Evolutionary conservation across 2,797 vertebrate genomes (phyloP).

Genomic region (Carcharodon carcharias): DNA sequence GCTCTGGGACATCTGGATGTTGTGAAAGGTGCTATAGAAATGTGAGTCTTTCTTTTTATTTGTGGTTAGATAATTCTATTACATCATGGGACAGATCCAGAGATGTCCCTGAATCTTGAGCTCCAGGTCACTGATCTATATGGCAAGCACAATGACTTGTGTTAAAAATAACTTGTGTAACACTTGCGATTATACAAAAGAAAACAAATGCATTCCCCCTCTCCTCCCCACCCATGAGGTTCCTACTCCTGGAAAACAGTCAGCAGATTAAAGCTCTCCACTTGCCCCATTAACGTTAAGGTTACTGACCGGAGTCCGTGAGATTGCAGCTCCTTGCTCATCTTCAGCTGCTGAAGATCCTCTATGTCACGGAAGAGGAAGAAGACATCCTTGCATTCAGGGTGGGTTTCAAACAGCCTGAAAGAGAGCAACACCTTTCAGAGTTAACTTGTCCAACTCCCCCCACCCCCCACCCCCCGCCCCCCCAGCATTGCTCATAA

Average conservation of each 20-base stretch:
- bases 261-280: background rate
- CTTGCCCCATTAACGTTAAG: too few relatives aligned
- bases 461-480: too few relatives aligned
- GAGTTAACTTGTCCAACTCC: background rate
- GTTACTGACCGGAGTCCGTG: conserved; percentile 46
- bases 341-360: conserved; percentile 44
- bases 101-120: background rate
- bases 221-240: background rate
- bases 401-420: conserved; percentile 50
- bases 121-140: background rate
- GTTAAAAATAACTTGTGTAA: background rate
- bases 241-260: background rate
- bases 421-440: background rate
- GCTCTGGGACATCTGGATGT: too few relatives aligned
- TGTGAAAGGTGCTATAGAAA: too few relatives aligned
- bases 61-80: background rate
- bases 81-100: background rate
- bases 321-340: conserved; percentile 46
- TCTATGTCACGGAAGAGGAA: conserved; percentile 47
- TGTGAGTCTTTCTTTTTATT: background rate
- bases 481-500: background rate
- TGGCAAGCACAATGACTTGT: background rate
- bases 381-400: conserved; percentile 47
- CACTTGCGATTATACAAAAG: background rate
- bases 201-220: too few relatives aligned